phyloP scores from a whole-genome alignment of 2,797 vertebrate species.

The Sebastolobus altivelis region DNA sequence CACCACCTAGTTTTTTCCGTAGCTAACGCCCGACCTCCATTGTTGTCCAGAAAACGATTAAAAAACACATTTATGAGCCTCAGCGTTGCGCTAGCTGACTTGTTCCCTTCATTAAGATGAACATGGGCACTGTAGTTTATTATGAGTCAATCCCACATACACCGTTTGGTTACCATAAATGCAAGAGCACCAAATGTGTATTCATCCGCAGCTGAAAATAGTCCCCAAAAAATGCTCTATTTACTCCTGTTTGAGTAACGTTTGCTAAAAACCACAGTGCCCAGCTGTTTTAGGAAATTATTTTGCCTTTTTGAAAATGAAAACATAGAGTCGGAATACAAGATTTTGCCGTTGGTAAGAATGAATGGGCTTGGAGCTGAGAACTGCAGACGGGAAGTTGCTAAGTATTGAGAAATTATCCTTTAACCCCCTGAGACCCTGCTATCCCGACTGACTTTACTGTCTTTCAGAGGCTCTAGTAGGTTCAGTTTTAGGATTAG shows the following conservation, averaged over 20 bases:
- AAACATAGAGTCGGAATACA: background rate
- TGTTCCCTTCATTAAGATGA: background rate
- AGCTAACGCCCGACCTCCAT: background rate
- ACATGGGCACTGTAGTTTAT: background rate
- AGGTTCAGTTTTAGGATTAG: no score
- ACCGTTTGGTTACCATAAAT: background rate
- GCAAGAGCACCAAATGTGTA: background rate
- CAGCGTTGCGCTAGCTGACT: background rate
- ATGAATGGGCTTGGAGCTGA: background rate
- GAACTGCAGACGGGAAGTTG: background rate
- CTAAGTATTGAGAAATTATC: no score
- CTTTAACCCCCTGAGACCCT: no score
- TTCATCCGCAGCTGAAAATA: background rate
- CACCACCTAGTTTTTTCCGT: background rate
- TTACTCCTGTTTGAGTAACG: background rate
- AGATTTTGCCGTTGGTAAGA: background rate
- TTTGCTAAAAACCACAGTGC: background rate
- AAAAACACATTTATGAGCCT: no score
- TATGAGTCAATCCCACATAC: background rate
- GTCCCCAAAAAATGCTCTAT: background rate
- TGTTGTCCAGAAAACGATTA: background rate
- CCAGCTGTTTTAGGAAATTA: background rate
- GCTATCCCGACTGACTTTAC: no score
- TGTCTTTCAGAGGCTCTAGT: no score
- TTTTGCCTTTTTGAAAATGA: background rate